A percentile compares a stretch with the other conserved stretches of the same genome.
These are phyloP conservation scores for Pteronura brasiliensis DNA, from an alignment of 2,113 vertebrate species.

Conservation along the genomic window DNA sequence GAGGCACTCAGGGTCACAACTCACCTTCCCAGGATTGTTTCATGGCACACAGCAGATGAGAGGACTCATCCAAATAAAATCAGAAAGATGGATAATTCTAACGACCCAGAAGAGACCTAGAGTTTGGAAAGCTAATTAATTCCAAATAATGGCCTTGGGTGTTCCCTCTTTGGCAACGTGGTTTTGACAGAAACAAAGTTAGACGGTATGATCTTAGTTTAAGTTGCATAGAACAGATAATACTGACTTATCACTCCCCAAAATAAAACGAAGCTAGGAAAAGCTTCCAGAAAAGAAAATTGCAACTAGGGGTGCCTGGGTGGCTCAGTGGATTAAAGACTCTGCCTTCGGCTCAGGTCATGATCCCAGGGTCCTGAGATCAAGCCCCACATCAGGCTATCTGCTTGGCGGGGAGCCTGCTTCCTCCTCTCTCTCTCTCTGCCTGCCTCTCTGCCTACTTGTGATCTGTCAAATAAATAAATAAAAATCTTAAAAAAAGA, in stretches of 20 bases:
- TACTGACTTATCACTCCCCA: not conserved
- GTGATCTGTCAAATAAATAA: no score
- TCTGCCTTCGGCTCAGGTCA: no score
- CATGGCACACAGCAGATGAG: not conserved
- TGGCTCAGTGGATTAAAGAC: no score
- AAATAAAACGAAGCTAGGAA: not conserved
- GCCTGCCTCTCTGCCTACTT: no score
- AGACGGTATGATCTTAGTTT: not conserved
- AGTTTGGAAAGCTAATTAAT: not conserved
- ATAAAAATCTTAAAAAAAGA: no score
- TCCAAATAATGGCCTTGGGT: not conserved
- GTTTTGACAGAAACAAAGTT: not conserved
- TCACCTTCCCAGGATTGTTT: not conserved
- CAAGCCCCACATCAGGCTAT: no score
- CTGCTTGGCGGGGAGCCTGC: no score
- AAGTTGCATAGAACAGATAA: not conserved
- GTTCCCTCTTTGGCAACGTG: not conserved
- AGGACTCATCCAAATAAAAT: not conserved
- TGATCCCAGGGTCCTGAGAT: no score
- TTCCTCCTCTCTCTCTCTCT: no score
- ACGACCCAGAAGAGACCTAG: not conserved
- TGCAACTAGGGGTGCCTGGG: not conserved
- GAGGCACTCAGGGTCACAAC: not conserved
- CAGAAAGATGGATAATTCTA: not conserved
- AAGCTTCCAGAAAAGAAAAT: not conserved